Percentiles rank a stretch among this genome's conserved stretches.
Conservation (phyloP, 2,113 vertebrate species). For the Forbesichthys papilliferus region DNA sequence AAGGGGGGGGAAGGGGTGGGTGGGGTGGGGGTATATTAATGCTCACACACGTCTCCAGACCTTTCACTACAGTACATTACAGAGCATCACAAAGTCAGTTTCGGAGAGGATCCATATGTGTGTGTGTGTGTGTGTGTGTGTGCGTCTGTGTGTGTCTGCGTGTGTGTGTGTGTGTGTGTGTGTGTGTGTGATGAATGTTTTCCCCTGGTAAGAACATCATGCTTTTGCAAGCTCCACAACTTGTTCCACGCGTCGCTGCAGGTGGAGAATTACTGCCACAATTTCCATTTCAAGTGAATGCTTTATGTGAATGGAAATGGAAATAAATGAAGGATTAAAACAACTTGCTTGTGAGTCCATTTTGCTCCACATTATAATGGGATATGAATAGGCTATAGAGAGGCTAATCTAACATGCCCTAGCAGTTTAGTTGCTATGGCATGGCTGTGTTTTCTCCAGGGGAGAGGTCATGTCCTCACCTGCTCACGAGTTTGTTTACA, state of each 20-base stretch:
- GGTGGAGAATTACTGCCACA: neutral
- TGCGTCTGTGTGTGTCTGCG: neutral
- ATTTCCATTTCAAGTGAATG: neutral
- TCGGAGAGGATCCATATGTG: neutral
- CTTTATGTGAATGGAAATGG: neutral
- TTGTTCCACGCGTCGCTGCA: neutral
- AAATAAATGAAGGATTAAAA: neutral
- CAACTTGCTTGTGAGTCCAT: neutral
- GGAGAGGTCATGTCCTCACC: slow-evolving; percentile 42
- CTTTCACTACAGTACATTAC: too few relatives aligned
- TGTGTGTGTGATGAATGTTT: too few relatives aligned
- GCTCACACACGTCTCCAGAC: too few relatives aligned
- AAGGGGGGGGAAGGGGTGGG: too few relatives aligned
- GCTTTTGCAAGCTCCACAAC: neutral
- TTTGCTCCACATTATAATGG: neutral
- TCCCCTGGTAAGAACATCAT: too few relatives aligned
- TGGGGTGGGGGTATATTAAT: too few relatives aligned
- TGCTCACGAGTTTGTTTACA: slow-evolving; percentile 52
- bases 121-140: neutral
- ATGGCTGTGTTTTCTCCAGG: slow-evolving; percentile 46
- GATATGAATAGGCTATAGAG: neutral
- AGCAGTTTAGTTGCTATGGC: slow-evolving; percentile 8
- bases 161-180: neutral
- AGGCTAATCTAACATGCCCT: slow-evolving; percentile 47
- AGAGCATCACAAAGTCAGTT: too few relatives aligned